Percentiles rank a stretch among this genome's conserved stretches.
phyloP scores from a whole-genome alignment of 1,140 invertebrate genomes.

The Maconellicoccus hirsutus region DNA sequence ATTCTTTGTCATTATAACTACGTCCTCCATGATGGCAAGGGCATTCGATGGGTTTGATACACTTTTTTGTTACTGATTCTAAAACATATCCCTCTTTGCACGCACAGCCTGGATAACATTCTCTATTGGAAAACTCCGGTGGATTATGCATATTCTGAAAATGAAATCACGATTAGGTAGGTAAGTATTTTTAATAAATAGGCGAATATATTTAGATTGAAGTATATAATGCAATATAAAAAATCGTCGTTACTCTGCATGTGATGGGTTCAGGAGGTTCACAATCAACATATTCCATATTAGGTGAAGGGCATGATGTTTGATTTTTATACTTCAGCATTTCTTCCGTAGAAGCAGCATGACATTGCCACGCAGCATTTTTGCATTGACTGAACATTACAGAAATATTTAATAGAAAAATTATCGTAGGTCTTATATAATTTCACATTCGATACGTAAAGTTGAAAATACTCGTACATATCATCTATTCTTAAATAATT shows the following conservation, averaged over 20 bases:
- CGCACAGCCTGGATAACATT: conserved; percentile 63
- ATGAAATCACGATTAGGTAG: neutral
- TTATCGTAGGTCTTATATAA: too few relatives aligned
- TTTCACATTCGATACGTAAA: too few relatives aligned
- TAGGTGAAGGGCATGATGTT: conserved; percentile 33
- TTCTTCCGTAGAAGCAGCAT: conserved; percentile 47
- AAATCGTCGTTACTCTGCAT: too few relatives aligned
- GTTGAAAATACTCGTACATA: neutral
- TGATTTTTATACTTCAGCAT: conserved; percentile 39
- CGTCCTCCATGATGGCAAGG: conserved; percentile 78
- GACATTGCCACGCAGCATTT: conserved; percentile 61
- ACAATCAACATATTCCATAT: conserved; percentile 63
- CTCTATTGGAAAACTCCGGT: conserved; percentile 36
- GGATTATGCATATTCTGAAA: conserved; percentile 57
- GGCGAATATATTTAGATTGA: neutral
- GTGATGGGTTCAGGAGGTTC: conserved; percentile 58
- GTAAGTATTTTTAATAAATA: too few relatives aligned
- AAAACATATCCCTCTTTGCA: conserved; percentile 63
- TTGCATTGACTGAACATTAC: conserved; percentile 49
- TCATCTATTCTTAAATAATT: neutral
- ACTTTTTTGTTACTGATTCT: conserved; percentile 50
- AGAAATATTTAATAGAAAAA: conserved; percentile 5
- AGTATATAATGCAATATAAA: too few relatives aligned
- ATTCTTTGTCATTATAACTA: conserved; percentile 63
- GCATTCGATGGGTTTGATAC: conserved; percentile 56